These are phyloP conservation scores for Lycaena phlaeas DNA, from an alignment of 2,888 invertebrate species.

Conservation along the genomic window DNA sequence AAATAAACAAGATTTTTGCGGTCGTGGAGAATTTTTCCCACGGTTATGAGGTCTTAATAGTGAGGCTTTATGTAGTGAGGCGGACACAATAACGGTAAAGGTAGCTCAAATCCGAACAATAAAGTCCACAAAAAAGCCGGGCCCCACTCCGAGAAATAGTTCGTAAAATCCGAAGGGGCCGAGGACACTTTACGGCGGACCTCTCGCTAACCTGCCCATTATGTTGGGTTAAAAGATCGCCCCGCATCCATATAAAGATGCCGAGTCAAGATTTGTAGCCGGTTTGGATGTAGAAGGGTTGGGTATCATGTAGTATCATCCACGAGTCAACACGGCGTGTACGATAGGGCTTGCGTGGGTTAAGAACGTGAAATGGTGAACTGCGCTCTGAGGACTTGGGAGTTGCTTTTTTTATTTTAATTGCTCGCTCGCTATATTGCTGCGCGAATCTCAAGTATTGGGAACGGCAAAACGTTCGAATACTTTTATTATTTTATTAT, in stretches of 20 bases:
- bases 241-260: slow-evolving; percentile 67
- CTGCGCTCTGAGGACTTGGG: slow-evolving; percentile 20
- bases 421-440: slow-evolving; percentile 5
- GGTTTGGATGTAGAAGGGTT: slow-evolving; percentile 72
- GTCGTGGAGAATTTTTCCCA: slow-evolving; percentile 44
- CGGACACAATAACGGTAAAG: slow-evolving; percentile 72
- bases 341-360: slow-evolving; percentile 52
- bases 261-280: slow-evolving; percentile 68
- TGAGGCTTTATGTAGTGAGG: slow-evolving; percentile 66
- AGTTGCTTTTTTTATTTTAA: slow-evolving; percentile 17
- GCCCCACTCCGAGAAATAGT: slow-evolving; percentile 70
- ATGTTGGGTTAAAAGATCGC: slow-evolving; percentile 70
- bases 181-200: slow-evolving; percentile 69
- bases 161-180: slow-evolving; percentile 69
- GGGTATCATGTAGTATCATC: slow-evolving; percentile 64
- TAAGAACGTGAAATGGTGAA: slow-evolving; percentile 45
- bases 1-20: slow-evolving; percentile 3
- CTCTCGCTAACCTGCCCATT: slow-evolving; percentile 69
- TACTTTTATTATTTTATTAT: too few relatives aligned
- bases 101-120: slow-evolving; percentile 71
- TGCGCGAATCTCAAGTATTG: neutral
- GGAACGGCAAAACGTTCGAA: too few relatives aligned
- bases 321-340: slow-evolving; percentile 64
- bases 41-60: slow-evolving; percentile 72
- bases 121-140: slow-evolving; percentile 64